phyloP scores from a whole-genome alignment of 2,888 invertebrate genomes.

The Syrista parreyssii region DNA sequence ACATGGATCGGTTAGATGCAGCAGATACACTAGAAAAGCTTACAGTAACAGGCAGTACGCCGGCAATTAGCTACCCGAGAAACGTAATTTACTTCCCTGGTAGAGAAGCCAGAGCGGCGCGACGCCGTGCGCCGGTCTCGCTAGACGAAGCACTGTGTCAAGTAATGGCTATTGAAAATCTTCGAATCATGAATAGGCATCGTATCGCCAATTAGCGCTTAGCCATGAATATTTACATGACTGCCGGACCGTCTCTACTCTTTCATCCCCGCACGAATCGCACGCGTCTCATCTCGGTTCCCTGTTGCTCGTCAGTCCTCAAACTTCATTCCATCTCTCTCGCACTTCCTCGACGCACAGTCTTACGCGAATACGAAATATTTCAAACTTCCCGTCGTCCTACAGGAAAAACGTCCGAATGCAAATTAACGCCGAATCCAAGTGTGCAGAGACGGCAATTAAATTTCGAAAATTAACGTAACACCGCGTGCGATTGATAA shows the following conservation, averaged over 20 bases:
- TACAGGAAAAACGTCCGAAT: background rate
- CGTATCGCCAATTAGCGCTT: slow-evolving; percentile 61
- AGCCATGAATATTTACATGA: slow-evolving; percentile 59
- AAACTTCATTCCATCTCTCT: background rate
- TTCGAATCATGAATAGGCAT: slow-evolving; percentile 63
- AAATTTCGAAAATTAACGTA: slow-evolving; percentile 53
- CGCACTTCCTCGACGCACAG: background rate
- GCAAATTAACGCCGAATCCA: background rate
- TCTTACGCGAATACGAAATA: background rate
- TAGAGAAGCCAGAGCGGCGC: background rate
- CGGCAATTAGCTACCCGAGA: slow-evolving; percentile 49
- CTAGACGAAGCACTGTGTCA: slow-evolving; percentile 35
- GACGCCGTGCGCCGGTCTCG: background rate
- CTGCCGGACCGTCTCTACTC: slow-evolving; percentile 32
- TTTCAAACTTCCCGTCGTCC: background rate
- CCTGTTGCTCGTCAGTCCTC: slow-evolving; percentile 35
- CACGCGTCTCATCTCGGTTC: slow-evolving; percentile 30
- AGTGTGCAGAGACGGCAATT: slow-evolving; percentile 31
- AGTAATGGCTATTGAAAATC: slow-evolving; percentile 60
- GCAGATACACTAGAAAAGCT: slow-evolving; percentile 37
- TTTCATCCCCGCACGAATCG: slow-evolving; percentile 8
- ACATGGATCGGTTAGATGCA: slow-evolving; percentile 38
- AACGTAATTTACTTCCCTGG: slow-evolving; percentile 46
- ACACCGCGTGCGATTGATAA: slow-evolving; percentile 56
- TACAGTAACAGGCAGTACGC: slow-evolving; percentile 35